Evolutionary conservation across 2,113 vertebrate genomes (phyloP).

Genomic region (Struthio camelus): DNA sequence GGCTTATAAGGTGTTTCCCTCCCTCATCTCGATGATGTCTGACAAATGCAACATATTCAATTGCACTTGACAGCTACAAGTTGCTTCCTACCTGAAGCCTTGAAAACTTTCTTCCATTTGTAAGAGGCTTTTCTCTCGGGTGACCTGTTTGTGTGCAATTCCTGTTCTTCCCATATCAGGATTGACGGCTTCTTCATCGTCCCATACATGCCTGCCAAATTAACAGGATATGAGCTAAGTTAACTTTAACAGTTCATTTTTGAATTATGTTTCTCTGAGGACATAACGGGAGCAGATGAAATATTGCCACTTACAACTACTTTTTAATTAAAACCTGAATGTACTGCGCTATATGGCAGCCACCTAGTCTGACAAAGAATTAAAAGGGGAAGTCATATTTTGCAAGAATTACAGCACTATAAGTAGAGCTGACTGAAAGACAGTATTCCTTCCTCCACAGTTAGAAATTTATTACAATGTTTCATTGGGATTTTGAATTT

Average conservation of each 20-base stretch:
- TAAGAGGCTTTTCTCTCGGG: neutral
- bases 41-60: neutral
- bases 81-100: neutral
- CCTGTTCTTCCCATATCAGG: constrained; percentile 47
- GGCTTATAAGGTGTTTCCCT: neutral
- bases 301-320: neutral
- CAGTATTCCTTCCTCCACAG: neutral
- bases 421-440: neutral
- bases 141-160: rapidly evolving
- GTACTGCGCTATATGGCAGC: neutral
- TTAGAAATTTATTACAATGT: neutral
- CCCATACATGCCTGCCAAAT: constrained; percentile 34
- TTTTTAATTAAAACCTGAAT: neutral
- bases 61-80: neutral
- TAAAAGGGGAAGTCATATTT: neutral
- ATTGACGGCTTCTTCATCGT: constrained; percentile 50
- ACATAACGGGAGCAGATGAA: neutral
- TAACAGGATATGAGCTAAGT: neutral
- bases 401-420: neutral
- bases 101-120: neutral
- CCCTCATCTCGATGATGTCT: neutral
- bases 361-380: neutral
- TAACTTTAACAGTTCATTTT: neutral
- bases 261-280: neutral
- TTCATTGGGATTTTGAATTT: neutral